Base-by-base conservation (phyloP, 2,888 invertebrate species). In the Leucophenga montana region DNA sequence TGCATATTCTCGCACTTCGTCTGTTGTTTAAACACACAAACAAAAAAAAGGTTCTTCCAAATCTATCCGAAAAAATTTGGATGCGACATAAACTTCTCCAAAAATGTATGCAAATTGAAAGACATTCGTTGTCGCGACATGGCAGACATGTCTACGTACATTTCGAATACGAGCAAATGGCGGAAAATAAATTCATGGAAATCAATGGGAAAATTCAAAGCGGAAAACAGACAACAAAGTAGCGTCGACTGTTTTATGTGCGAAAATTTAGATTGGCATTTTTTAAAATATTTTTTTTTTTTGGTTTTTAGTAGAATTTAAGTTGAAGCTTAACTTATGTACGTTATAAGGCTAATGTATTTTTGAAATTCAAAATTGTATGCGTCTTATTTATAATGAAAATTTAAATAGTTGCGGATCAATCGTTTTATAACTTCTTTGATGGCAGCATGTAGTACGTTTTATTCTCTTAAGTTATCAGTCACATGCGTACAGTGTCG, bases 1-100 rank as follows among this genome's bases (percentile, higher is more conserved):
- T 54, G 70, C 76, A 83, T 82, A 78, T 78, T 83, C 72, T 79
- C 71, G 68, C 75, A 74, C 70, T 72, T 73, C 69, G 79, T 75
- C 61, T 62, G 61, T 62, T 64, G 71, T 76, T 73, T 73, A 71
- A 68, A 70, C 33, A 39, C 27, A 39, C 11, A 39, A 39, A 39
- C 1, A 39, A 39, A 39, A 67, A 64, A 70, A 74, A 83, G 74
- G 65, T 77, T 83, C 74, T 62, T 46, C 66, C n/a, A 27, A 2
- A 27, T 27, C 27, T 27, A 44, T 46, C 20, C 64, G 46, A 18
- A 50, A 44, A 48, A 20, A 64, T 39, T 59, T 27, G 16, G 31
- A 59, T 11, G 27, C n/a, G 27, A 54, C 22, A 20, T 20, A 56
- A 56, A 56, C 13, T 56, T 56, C 50, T 1, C 9, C 27, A 27